Evolutionary conservation across 2,113 vertebrate species (phyloP).

Genomic region (Takifugu bimaculatus): DNA sequence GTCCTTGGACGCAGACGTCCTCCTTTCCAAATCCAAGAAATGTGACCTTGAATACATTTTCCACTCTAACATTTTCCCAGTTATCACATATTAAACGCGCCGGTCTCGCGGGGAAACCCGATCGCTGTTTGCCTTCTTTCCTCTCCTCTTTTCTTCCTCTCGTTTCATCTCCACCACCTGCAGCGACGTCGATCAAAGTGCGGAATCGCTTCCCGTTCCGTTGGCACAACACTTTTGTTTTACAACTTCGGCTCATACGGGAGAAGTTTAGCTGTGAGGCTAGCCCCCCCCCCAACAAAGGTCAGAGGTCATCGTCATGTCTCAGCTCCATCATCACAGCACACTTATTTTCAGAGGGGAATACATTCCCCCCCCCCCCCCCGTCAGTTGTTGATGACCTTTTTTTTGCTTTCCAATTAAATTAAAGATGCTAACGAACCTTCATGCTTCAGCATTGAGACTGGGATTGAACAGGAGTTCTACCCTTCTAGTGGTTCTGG

Average conservation of each 20-base stretch:
- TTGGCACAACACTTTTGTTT: slow-evolving; percentile 40
- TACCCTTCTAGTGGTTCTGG: too few relatives aligned
- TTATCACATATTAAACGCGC: slow-evolving; percentile 3
- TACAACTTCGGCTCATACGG: slow-evolving; percentile 69
- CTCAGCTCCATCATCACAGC: slow-evolving; percentile 78
- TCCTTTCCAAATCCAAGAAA: slow-evolving; percentile 36
- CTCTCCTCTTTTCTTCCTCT: slow-evolving; percentile 6
- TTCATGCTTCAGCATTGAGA: too few relatives aligned
- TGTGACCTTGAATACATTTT: slow-evolving; percentile 49
- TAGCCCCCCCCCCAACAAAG: slow-evolving; percentile 72
- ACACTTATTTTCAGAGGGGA: slow-evolving; percentile 37
- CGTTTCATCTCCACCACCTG: slow-evolving; percentile 10
- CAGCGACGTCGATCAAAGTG: slow-evolving; percentile 21
- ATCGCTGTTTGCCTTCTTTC: neutral
- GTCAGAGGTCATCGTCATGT: slow-evolving; percentile 72
- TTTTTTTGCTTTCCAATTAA: neutral
- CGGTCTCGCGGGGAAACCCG: neutral
- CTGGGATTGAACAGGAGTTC: too few relatives aligned
- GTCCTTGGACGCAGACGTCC: slow-evolving; percentile 40
- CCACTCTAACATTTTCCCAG: neutral
- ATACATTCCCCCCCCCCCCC: slow-evolving; percentile 8
- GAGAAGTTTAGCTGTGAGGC: slow-evolving; percentile 69
- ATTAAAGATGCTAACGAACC: neutral
- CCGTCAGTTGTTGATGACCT: slow-evolving; percentile 3
- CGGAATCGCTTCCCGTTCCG: neutral